Conservation (phyloP, 30 jellyfish, hydroid and myxozoan species). For the Aurelia sp. region DNA sequence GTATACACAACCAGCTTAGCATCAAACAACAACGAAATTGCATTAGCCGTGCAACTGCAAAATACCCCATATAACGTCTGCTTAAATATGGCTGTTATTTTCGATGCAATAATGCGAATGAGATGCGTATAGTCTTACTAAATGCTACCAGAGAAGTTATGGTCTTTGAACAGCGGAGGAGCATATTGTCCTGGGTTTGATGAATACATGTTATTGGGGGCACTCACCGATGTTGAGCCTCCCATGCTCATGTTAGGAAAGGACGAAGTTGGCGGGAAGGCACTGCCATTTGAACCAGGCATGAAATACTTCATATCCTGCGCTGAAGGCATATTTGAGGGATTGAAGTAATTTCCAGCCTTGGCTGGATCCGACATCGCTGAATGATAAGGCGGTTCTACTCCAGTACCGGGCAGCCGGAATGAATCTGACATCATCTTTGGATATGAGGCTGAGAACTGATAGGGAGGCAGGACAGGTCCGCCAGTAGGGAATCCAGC, state of each 20-base stretch:
- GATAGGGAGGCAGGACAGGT: constrained; percentile 94
- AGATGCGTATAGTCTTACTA: neutral
- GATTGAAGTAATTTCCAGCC: constrained; percentile 73
- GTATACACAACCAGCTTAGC: too few relatives aligned
- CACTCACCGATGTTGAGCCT: constrained; percentile 78
- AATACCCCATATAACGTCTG: too few relatives aligned
- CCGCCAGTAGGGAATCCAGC: constrained; percentile 79
- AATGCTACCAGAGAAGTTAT: constrained; percentile 75
- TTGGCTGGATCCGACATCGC: constrained; percentile 94
- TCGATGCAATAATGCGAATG: too few relatives aligned
- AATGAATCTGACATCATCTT: constrained; percentile 95
- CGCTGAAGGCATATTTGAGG: constrained; percentile 91
- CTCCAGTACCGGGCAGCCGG: constrained; percentile 91
- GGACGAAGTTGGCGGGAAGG: constrained; percentile 90
- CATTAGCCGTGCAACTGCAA: too few relatives aligned
- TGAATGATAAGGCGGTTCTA: constrained; percentile 82
- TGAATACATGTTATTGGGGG: constrained; percentile 85
- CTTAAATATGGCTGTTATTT: too few relatives aligned
- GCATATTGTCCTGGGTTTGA: constrained; percentile 82
- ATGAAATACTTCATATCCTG: constrained; percentile 95
- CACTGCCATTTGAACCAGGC: constrained; percentile 83
- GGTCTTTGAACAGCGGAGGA: constrained; percentile 92
- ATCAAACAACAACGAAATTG: too few relatives aligned
- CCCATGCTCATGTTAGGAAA: constrained; percentile 87
- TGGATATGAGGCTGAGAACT: constrained; percentile 92